Base-by-base conservation (phyloP, 2,888 invertebrate species). In the Ormyrus thymus region DNA sequence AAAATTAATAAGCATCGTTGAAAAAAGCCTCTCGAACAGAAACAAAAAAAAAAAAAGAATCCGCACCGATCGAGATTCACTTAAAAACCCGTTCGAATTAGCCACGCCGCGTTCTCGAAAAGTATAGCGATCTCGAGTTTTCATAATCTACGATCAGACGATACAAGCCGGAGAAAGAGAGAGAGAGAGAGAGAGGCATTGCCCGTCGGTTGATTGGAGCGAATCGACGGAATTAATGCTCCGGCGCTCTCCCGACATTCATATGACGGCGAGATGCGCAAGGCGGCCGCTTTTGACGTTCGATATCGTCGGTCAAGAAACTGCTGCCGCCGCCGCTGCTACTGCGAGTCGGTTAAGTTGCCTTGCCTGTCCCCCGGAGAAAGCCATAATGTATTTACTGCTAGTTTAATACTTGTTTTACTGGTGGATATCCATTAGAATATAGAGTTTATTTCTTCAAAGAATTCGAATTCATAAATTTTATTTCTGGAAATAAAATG, bases 211-310 rank as follows among this genome's bases (percentile, higher is more conserved):
- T 79, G 79, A 79, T 79, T 79, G 79, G 62, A 76, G 68, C 68
- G 79, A 79, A 79, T 79, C 72, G 79, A 69, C 62, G 58, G 76
- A 76, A 79, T 79, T 79, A 79, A 76, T 79, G 76, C 53, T 64
- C 58, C 74, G 64, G 55, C 58, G 65, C 58, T 75, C 61, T 56
- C 56, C 43, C 66, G 75, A 73, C 64, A 66, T 64, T 73, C 51
- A 64, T 65, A 70, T 53, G 64, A 70, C 55, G 70, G 13, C 70
- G 58, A 50, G 15, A 58, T 66, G 55, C 58, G 43, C 73, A 46
- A 50, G 46, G 72, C 70, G 70, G 69, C 48, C 61, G 65, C 82
- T 83, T 83, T 82, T 81, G 79, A 80, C 83, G 83, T 75, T 84
- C 84, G 82, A 83, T 84, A 82, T 74, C 79, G 65, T 65, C 70